A percentile compares a stretch with the other conserved stretches of the same genome.
Conservation (phyloP, 2,888 invertebrate species). For the Eristalis tenax region DNA sequence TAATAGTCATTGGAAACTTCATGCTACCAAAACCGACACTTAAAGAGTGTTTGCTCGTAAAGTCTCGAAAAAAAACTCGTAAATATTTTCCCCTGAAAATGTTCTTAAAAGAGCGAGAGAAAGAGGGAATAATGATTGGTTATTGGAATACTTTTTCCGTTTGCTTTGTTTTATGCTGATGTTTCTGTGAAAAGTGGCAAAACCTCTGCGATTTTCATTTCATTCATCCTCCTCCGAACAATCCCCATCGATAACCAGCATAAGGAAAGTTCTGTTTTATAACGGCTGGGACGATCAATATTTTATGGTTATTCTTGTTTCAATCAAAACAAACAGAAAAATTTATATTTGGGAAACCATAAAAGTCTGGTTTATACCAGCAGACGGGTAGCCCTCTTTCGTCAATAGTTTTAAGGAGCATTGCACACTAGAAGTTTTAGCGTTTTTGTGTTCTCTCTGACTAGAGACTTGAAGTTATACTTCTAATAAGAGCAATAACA, state of each 20-base stretch:
- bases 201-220: constrained; percentile 41
- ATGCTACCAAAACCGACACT: background rate
- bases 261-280: constrained; percentile 53
- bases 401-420: background rate
- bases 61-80: constrained; percentile 25
- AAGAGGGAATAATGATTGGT: constrained; percentile 28
- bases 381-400: background rate
- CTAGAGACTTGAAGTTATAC: no score
- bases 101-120: constrained; percentile 2
- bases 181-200: constrained; percentile 44
- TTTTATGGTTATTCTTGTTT: constrained; percentile 41
- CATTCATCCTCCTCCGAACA: background rate
- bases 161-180: constrained; percentile 50
- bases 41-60: constrained; percentile 26
- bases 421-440: background rate
- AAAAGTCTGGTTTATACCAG: background rate
- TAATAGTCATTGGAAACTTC: constrained; percentile 12
- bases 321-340: constrained; percentile 9
- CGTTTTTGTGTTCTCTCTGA: background rate
- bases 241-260: background rate
- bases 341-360: background rate
- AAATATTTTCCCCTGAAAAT: constrained; percentile 34
- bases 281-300: constrained; percentile 4
- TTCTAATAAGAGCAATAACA: no score
- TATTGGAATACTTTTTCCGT: constrained; percentile 22